These are phyloP conservation scores for Apeira syringaria DNA, from an alignment of 2,888 invertebrate species.

Conservation along the genomic window DNA sequence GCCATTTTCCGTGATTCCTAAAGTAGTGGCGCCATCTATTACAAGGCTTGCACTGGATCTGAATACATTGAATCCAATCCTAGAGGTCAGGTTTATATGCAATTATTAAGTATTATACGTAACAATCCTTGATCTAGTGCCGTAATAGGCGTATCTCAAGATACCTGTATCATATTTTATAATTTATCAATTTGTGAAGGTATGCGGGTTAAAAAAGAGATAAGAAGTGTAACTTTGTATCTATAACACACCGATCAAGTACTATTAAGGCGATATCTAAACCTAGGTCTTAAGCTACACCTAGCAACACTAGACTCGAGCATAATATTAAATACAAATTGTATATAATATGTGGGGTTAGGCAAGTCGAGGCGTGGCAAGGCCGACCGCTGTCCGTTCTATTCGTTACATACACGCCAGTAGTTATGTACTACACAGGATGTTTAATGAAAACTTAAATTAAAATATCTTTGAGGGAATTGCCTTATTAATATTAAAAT, in stretches of 20 bases:
- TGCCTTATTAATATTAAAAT: conserved; percentile 14
- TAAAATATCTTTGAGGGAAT: conserved; percentile 11
- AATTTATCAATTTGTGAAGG: neutral
- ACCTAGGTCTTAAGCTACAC: conserved; percentile 11
- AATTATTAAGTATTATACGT: too few relatives aligned
- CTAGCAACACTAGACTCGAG: conserved; percentile 20
- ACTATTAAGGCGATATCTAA: conserved; percentile 11
- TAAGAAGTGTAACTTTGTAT: conserved; percentile 9
- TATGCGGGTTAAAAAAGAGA: conserved; percentile 1
- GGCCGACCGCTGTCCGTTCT: conserved; percentile 37
- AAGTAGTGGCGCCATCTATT: too few relatives aligned
- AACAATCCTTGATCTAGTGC: too few relatives aligned
- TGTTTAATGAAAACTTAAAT: conserved; percentile 12
- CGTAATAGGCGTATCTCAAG: too few relatives aligned
- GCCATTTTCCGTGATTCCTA: too few relatives aligned
- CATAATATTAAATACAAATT: conserved; percentile 21
- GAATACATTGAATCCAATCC: too few relatives aligned
- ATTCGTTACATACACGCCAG: conserved; percentile 8
- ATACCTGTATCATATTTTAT: too few relatives aligned
- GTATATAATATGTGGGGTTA: conserved; percentile 28
- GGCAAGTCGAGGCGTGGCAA: conserved; percentile 43
- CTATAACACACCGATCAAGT: conserved; percentile 6
- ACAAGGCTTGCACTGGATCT: too few relatives aligned
- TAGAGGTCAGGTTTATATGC: too few relatives aligned
- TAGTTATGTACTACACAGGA: conserved; percentile 3